phyloP scores from a whole-genome alignment of 2,888 invertebrate genomes.

The Harmothoe impar region DNA sequence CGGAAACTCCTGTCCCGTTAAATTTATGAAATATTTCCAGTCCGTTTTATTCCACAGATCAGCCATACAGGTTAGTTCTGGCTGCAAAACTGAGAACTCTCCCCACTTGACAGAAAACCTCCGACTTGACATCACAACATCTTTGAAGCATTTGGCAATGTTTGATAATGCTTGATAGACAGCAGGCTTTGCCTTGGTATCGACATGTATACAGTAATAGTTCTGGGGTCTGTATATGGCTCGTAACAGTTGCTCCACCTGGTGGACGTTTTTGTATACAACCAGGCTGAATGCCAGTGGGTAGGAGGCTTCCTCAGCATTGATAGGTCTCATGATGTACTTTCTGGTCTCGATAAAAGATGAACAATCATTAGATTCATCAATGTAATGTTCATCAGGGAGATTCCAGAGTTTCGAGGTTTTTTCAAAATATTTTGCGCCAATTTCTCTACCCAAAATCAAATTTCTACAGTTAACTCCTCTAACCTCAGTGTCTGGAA shows the following conservation, averaged over 20 bases:
- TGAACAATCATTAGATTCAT: not conserved
- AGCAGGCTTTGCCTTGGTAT: constrained; percentile 69
- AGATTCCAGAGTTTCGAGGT: not conserved
- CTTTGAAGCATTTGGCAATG: constrained; percentile 74
- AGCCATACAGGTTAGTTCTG: constrained; percentile 75
- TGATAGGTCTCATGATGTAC: not conserved
- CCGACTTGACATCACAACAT: constrained; percentile 73
- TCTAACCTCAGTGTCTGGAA: too few relatives aligned
- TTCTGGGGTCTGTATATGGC: constrained; percentile 78
- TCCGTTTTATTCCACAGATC: constrained; percentile 67
- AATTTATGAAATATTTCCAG: constrained; percentile 72
- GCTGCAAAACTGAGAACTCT: constrained; percentile 72
- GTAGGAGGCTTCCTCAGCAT: constrained; percentile 70
- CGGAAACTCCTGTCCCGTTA: constrained; percentile 71
- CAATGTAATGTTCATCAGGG: not conserved
- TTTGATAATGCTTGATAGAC: constrained; percentile 67
- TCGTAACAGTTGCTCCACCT: constrained; percentile 73
- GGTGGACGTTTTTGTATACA: constrained; percentile 73
- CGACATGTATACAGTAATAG: constrained; percentile 78
- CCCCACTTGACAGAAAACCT: constrained; percentile 74
- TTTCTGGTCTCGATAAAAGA: not conserved
- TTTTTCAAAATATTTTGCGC: too few relatives aligned
- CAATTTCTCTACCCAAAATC: too few relatives aligned
- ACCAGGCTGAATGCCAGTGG: constrained; percentile 76
- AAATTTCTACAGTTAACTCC: too few relatives aligned